These are phyloP conservation scores for Pseudolycoriella hygida DNA, from an alignment of 2,888 invertebrate genomes.

Conservation along the genomic window DNA sequence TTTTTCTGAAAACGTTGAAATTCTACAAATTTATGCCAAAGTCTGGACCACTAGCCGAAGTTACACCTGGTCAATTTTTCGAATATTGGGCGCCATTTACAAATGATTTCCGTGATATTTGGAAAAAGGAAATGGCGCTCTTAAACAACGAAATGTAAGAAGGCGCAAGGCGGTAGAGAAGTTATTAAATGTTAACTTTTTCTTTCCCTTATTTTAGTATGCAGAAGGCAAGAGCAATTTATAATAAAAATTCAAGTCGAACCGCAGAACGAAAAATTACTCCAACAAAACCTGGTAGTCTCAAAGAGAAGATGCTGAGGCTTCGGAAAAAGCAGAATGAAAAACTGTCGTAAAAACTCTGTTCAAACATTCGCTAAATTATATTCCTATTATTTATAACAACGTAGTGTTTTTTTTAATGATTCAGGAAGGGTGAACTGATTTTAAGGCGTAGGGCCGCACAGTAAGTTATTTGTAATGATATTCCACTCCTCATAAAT, in stretches of 20 bases:
- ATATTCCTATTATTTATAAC: no score
- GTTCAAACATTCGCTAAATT: no score
- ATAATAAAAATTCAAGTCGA: background rate
- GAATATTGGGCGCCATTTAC: constrained; percentile 79
- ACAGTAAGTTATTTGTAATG: no score
- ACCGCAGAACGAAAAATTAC: constrained; percentile 14
- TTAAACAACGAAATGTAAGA: constrained; percentile 67
- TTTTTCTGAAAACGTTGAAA: constrained; percentile 60
- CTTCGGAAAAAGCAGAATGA: constrained; percentile 19
- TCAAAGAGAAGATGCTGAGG: constrained; percentile 24
- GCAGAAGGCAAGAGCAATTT: background rate
- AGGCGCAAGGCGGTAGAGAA: constrained; percentile 7
- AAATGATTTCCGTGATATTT: constrained; percentile 85
- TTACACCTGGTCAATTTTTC: constrained; percentile 79
- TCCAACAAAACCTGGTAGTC: constrained; percentile 22
- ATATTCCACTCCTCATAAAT: no score
- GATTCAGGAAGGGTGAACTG: no score
- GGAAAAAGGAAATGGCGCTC: constrained; percentile 78
- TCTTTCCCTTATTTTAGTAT: background rate
- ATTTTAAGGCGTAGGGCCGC: no score
- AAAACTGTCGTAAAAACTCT: background rate
- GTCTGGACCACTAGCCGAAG: constrained; percentile 48
- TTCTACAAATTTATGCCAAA: constrained; percentile 80
- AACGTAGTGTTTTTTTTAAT: no score
- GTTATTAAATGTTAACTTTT: background rate